Conservation (phyloP, 2,797 vertebrate species). For the Limnodromus scolopaceus region DNA sequence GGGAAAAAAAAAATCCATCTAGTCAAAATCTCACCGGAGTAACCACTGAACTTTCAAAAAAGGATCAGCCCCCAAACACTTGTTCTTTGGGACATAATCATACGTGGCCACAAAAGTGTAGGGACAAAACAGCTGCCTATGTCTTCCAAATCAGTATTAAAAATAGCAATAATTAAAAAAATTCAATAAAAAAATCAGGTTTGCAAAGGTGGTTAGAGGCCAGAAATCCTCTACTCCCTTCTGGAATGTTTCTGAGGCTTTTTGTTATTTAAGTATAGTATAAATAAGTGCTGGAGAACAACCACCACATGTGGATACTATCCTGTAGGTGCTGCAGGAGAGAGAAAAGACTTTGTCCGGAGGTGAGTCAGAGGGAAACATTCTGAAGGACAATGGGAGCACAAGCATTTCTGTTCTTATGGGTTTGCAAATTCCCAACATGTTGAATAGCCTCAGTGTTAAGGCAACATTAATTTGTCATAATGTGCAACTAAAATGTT, state of each 20-base stretch:
- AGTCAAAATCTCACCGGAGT: not conserved
- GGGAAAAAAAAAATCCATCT: not conserved
- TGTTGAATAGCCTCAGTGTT: slow-evolving; percentile 20
- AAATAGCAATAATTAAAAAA: not conserved
- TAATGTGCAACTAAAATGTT: slow-evolving; percentile 50
- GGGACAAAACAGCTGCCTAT: not conserved
- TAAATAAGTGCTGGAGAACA: slow-evolving; percentile 3
- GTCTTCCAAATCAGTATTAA: not conserved
- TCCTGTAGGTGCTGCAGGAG: not conserved
- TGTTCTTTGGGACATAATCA: not conserved
- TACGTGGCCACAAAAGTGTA: not conserved
- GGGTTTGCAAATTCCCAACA: not conserved
- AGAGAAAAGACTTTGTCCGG: not conserved
- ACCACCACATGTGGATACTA: not conserved
- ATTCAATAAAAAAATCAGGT: not conserved
- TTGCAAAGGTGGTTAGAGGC: not conserved
- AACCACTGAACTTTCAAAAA: not conserved
- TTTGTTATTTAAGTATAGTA: not conserved
- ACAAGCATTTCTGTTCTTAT: not conserved
- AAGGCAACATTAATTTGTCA: slow-evolving; percentile 64
- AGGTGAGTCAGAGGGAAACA: not conserved
- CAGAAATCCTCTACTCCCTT: not conserved
- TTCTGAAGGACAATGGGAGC: slow-evolving; percentile 10
- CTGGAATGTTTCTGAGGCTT: slow-evolving; percentile 19
- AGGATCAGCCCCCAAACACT: not conserved